Percentiles rank a stretch among this genome's conserved stretches.
phyloP scores from a whole-genome alignment of 2,888 invertebrate genomes.

The Standfussiana lucernea region DNA sequence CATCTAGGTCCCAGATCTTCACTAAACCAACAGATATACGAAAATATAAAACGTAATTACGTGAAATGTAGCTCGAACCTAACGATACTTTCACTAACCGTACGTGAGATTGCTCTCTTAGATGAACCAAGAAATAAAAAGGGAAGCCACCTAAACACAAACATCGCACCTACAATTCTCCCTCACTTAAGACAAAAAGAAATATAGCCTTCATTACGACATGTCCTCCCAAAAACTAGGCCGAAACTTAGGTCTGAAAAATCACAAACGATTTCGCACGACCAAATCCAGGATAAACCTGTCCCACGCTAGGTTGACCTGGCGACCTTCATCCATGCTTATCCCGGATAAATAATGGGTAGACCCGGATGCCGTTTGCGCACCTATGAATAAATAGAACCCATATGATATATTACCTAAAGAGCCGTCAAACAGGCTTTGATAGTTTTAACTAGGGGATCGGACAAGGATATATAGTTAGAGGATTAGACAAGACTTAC shows the following conservation, averaged over 20 bases:
- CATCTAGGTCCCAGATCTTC: neutral
- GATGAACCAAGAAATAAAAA: neutral
- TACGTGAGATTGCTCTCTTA: neutral
- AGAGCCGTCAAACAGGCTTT: slow-evolving; percentile 52
- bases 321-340: slow-evolving; percentile 59
- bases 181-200: slow-evolving; percentile 11
- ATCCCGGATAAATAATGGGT: slow-evolving; percentile 69
- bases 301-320: slow-evolving; percentile 63
- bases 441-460: slow-evolving; percentile 49
- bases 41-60: neutral
- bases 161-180: neutral
- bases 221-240: slow-evolving; percentile 9
- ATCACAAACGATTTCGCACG: slow-evolving; percentile 56
- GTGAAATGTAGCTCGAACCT: neutral
- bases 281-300: slow-evolving; percentile 59
- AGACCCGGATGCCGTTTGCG: slow-evolving; percentile 47
- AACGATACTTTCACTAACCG: neutral
- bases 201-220: slow-evolving; percentile 17
- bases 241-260: slow-evolving; percentile 39
- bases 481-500: neutral
- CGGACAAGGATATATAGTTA: neutral
- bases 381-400: slow-evolving; percentile 68
- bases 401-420: slow-evolving; percentile 61
- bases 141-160: neutral
- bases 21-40: neutral